Evolutionary conservation across 2,888 invertebrate species (phyloP).

Genomic region (Tipula unca): DNA sequence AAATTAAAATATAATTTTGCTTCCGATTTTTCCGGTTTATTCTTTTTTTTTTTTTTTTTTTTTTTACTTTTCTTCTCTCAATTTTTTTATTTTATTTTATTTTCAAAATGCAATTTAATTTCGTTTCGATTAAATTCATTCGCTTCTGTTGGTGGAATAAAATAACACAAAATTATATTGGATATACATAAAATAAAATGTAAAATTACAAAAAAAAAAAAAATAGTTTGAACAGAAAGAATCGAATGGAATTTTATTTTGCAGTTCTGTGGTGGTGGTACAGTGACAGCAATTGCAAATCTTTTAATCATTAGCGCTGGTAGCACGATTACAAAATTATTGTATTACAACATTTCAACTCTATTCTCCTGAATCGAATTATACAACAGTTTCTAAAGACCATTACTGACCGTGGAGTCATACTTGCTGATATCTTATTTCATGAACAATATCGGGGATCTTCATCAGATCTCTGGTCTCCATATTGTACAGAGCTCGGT

Average conservation of each 20-base stretch:
- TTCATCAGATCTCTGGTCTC: no score
- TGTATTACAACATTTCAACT: no score
- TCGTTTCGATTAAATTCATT: constrained; percentile 19
- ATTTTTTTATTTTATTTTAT: not conserved
- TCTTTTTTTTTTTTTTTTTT: no score
- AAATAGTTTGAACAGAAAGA: not conserved
- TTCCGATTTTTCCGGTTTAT: constrained; percentile 17
- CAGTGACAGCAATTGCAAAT: not conserved
- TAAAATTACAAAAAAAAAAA: not conserved
- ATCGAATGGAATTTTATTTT: not conserved
- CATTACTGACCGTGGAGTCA: no score
- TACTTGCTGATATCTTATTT: no score
- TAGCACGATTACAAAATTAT: no score
- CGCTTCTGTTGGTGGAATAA: constrained; percentile 16
- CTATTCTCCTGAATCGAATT: no score
- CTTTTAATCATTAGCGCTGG: not conserved
- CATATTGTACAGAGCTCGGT: no score
- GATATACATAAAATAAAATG: constrained; percentile 14
- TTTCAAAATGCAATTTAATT: constrained; percentile 17
- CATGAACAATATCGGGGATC: no score
- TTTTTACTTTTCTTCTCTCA: not conserved
- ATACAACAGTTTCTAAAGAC: no score
- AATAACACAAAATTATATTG: constrained; percentile 14
- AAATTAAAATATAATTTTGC: constrained; percentile 18
- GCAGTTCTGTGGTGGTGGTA: not conserved